A percentile compares a stretch with the other conserved stretches of the same genome.
phyloP scores from a whole-genome alignment of 2,888 invertebrate genomes.

The Conops quadrifasciatus region DNA sequence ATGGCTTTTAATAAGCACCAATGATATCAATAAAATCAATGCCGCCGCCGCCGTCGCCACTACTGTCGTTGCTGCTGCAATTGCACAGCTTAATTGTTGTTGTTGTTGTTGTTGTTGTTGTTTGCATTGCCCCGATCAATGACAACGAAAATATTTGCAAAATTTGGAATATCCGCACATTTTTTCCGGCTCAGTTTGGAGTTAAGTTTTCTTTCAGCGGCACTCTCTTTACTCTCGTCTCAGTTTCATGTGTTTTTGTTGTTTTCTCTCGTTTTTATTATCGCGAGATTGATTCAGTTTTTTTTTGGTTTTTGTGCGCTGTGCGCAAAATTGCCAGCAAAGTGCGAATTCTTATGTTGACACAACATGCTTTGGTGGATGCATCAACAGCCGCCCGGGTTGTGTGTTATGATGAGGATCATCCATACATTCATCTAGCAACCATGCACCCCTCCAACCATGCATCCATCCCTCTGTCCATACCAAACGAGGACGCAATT shows the following conservation, averaged over 20 bases:
- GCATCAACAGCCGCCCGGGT: slow-evolving; percentile 10
- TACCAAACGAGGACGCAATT: no score
- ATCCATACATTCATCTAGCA: slow-evolving; percentile 26
- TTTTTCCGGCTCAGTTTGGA: slow-evolving; percentile 17
- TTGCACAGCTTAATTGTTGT: slow-evolving; percentile 40
- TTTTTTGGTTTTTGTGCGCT: slow-evolving; percentile 29
- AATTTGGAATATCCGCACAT: slow-evolving; percentile 58
- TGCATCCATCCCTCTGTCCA: no score
- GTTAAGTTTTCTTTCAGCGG: not conserved
- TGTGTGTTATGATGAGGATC: slow-evolving; percentile 35
- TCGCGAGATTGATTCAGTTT: slow-evolving; percentile 27
- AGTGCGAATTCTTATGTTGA: slow-evolving; percentile 55
- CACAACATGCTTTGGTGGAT: slow-evolving; percentile 47
- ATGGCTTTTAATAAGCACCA: slow-evolving; percentile 26
- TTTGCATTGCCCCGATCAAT: slow-evolving; percentile 22
- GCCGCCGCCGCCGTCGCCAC: slow-evolving; percentile 35
- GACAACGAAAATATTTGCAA: slow-evolving; percentile 47
- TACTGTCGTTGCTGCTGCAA: slow-evolving; percentile 38
- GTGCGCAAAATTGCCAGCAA: slow-evolving; percentile 40
- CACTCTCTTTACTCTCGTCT: not conserved
- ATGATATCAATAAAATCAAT: slow-evolving; percentile 42
- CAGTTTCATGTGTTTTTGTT: slow-evolving; percentile 23
- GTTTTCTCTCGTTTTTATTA: no score
- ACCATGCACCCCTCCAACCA: no score
- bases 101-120: slow-evolving; percentile 1